Percentiles rank a stretch among this genome's conserved stretches.
Conservation (phyloP, 2,113 vertebrate genomes). For the Natator depressus region DNA sequence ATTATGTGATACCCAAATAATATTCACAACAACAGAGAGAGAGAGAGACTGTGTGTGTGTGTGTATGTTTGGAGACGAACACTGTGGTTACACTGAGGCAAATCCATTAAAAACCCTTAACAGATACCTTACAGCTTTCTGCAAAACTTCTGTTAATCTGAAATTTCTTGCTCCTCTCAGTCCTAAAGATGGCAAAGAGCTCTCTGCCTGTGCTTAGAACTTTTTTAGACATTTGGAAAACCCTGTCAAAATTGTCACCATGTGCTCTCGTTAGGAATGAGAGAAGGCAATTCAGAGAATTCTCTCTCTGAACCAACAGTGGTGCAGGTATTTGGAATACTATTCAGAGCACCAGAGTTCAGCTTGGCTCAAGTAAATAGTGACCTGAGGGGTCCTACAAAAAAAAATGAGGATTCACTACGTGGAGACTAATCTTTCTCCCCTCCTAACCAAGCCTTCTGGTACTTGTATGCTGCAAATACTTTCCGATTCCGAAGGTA, state of each 20-base stretch:
- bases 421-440: neutral
- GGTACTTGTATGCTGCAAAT: neutral
- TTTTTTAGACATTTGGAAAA: neutral
- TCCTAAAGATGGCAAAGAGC: neutral
- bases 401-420: neutral
- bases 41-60: neutral
- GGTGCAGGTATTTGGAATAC: neutral
- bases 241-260: neutral
- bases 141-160: neutral
- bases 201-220: neutral
- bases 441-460: neutral
- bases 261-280: neutral
- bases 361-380: neutral
- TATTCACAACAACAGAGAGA: neutral
- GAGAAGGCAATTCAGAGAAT: neutral
- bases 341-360: neutral
- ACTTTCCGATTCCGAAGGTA: neutral
- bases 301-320: neutral
- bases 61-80: accelerated
- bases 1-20: neutral
- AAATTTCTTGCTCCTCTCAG: neutral
- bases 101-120: neutral
- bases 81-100: neutral
- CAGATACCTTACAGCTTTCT: neutral
- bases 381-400: neutral